These are phyloP conservation scores for Champsocephalus esox DNA, from an alignment of 2,797 vertebrate genomes.

Conservation along the genomic window DNA sequence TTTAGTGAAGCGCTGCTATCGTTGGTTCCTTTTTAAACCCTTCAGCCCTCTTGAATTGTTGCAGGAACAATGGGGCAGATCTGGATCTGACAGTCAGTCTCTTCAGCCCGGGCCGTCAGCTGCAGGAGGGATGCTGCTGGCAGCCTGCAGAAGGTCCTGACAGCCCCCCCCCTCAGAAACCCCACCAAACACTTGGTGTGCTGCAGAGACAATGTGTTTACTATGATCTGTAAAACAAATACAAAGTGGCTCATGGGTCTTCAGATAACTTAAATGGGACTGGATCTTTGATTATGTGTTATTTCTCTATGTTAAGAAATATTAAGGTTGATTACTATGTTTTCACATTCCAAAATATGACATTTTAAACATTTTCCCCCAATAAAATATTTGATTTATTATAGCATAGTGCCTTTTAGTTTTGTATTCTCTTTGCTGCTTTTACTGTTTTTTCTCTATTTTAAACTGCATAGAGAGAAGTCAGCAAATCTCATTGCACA, in stretches of 20 bases:
- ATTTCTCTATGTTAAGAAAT: not conserved
- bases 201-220: not conserved
- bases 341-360: not conserved
- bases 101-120: slow-evolving; percentile 73
- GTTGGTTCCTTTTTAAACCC: not conserved
- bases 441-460: too few species aligned
- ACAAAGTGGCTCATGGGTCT: too few species aligned
- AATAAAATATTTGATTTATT: too few species aligned
- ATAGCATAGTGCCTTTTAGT: too few species aligned
- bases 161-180: slow-evolving; percentile 44
- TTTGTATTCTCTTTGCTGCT: too few species aligned
- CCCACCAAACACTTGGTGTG: not conserved
- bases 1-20: not conserved
- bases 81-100: slow-evolving; percentile 80
- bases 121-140: slow-evolving; percentile 59
- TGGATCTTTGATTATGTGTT: not conserved
- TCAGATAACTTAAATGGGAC: not conserved
- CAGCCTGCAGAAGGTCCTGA: slow-evolving; percentile 80
- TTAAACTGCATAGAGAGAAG: too few species aligned
- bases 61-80: slow-evolving; percentile 44
- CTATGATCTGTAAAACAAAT: not conserved
- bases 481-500: too few species aligned
- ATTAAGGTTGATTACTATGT: not conserved
- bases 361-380: not conserved
- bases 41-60: slow-evolving; percentile 23